Evolutionary conservation across 1,140 invertebrate genomes (phyloP), one percentile per base, ranked within the genome.

Genomic region (Psix sp.): DNA sequence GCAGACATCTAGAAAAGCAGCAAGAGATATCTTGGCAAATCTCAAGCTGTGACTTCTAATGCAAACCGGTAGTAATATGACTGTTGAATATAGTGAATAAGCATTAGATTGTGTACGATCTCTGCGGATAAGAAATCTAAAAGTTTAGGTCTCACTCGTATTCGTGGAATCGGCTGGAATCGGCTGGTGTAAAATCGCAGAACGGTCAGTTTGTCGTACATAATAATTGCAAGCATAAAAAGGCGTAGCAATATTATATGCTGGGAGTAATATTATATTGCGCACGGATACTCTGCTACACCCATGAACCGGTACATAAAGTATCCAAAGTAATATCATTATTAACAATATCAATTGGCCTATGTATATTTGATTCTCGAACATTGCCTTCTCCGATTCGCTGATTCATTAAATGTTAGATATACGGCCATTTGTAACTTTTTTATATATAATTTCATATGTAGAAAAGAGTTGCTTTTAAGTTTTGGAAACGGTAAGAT

Each of bases 51-150:
- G 80, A 79, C 74, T 77, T 74, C 62, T 57, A 80, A 49, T 74
- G 74, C 76, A 57, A 79, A 72, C 81, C 78, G 82, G 84, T 85
- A 86, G 84, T 86, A 86, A 86, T 86, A 82, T 84, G 82, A 84
- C 82, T 82, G 77, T 80, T 76, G 76, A 77, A 71, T 74, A 54
- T 77, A 81, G 81, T 79, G 74, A 63, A 83, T 80, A 82, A 77
- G 65, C 68, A n/a, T 75, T 76, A 74, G 60, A 71, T 46, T 72
- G 51, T 66, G 56, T 65, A 67, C 79, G 83, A 86, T 86, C 80
- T 80, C 79, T 63, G 76, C 74, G 77, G 83, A 86, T 86, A 86
- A 86, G 80, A 72, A 77, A 74, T 65, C 78, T n/a, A n/a, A n/a
- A n/a, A n/a, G n/a, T n/a, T n/a, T n/a, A n/a, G n/a, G n/a, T n/a